Conservation (phyloP, 1,140 invertebrate species). For the Homalodisca vitripennis region DNA sequence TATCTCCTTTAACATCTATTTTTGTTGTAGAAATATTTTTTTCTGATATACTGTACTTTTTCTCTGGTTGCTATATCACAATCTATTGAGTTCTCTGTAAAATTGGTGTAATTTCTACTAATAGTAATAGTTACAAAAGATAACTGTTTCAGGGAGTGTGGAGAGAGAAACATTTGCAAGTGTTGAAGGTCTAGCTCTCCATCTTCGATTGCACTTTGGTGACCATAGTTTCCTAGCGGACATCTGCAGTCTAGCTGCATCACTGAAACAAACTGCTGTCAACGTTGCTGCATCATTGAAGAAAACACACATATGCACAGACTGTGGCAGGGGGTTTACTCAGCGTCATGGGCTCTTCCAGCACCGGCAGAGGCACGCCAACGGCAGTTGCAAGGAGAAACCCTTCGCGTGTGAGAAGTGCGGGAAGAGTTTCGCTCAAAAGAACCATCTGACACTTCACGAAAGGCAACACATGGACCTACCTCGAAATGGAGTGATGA, state of each 20-base stretch:
- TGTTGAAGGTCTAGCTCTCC: constrained; percentile 72
- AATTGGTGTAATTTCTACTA: too few relatives aligned
- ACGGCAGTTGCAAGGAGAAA: constrained; percentile 75
- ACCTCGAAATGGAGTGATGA: constrained; percentile 38
- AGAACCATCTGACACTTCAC: constrained; percentile 77
- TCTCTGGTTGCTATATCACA: too few relatives aligned
- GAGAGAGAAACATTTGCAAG: constrained; percentile 63
- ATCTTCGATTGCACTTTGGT: constrained; percentile 77
- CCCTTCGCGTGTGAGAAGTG: constrained; percentile 81
- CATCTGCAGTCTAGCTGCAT: constrained; percentile 75
- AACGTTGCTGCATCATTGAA: constrained; percentile 46
- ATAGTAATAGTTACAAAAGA: neutral
- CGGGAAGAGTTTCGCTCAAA: constrained; percentile 84
- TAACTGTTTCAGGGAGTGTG: constrained; percentile 56
- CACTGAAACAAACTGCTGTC: constrained; percentile 55
- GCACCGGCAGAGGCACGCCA: constrained; percentile 70
- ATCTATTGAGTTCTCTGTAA: too few relatives aligned
- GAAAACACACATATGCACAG: constrained; percentile 77
- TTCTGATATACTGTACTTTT: too few relatives aligned
- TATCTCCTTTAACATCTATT: too few relatives aligned
- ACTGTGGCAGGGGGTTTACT: constrained; percentile 81
- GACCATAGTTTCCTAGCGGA: constrained; percentile 82
- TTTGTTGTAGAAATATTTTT: too few relatives aligned
- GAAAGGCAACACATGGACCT: constrained; percentile 78
- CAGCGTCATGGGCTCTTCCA: constrained; percentile 77